Evolutionary conservation across 2,113 vertebrate genomes (phyloP), one percentile per base, ranked within the genome.

Genomic region (Lipophrys pholis): DNA sequence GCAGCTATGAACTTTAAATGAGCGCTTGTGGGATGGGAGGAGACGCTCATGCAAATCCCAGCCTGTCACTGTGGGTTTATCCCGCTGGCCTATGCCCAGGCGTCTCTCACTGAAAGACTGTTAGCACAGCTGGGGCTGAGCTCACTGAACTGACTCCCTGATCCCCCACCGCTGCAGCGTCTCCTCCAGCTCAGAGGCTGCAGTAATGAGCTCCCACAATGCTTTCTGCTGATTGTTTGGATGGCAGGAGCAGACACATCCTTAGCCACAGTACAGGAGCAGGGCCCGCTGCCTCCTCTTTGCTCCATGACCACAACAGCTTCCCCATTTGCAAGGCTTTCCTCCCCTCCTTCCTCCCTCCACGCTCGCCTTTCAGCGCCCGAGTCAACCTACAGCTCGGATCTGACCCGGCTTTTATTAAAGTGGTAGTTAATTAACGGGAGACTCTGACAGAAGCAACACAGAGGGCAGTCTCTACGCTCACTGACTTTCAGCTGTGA

Each of bases 151-250:
- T 85, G 90, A 67, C 88, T 88, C 90, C 74, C 80, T 76, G 85
- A 81, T 88, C 84, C 74, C 77, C 81, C 76, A 74, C 61, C 30
- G 2, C 78, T 67, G 64, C 16, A 73, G 73, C 66, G 17, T 72
- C 57, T 87, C 87, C 87, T 86, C 69, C 69, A 69, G 85, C 87
- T 80, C 90, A 63, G 69, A 87, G 73, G 82, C 71, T 76, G 63
- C 85, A 38, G 82, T 94, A 94, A 93, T 93, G 90, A 93, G 93
- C 91, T 93, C 92, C 91, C 91, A 88, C 82, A 92, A 89, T 90
- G 91, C 89, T 73, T 40, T 74, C 69, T 86, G 87, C 62, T 63
- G 81, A 75, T 82, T 73, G 85, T 87, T 84, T 74, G 65, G 62
- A 66, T 54, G 84, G 72, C 73, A 62, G 52, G 73, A 62, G 68